Base-by-base conservation (phyloP, 2,113 vertebrate genomes). In the Coturnix japonica region DNA sequence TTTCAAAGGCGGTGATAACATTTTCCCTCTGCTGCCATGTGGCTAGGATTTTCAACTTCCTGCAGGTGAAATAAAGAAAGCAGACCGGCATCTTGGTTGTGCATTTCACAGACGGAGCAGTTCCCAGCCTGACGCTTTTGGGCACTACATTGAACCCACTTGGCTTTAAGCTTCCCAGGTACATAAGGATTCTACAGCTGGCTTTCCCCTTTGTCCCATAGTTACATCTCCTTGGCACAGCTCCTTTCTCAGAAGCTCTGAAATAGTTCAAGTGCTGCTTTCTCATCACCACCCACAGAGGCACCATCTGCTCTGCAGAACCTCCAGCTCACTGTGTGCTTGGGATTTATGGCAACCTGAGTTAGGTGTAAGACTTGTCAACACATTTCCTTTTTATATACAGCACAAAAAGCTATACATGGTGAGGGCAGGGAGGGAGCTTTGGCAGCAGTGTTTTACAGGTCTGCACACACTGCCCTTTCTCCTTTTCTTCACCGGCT, bases 311-410 rank as follows among this genome's bases (percentile, higher is more conserved):
- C 37, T 94, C 49, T 79, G n/a, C 41, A 57, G 63, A 37, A 69
- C 69, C 71, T 87, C 41, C 54, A 89, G 64, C 49, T 67, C 81
- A 84, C 2, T 5, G 20, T 11, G 7, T 75, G 30, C 43, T 92
- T 54, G 81, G 59, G 43, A 73, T 91, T 93, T 78, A 74, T 56
- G 80, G 47, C 53, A 64, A 43, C 25, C 47, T 25, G 20, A 67
- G 43, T 43, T 37, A 84, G n/a, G 39, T 51, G 67, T 87, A 57
- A 89, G 60, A 44, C n/a, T 84, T 91, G 44, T 85, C 59, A 94
- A 87, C 59, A 61, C 59, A 26, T 84, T 89, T 63, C 35, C 23
- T 85, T 54, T 95, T 93, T 89, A 94, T 89, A 93, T 78, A 87
- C 61, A 91, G 87, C n/a, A 65, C 19, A 72, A 56, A 90, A 89